Evolutionary conservation across 2,888 invertebrate species (phyloP), one percentile per base, ranked within the genome.

Genomic region (Drosophila mimica): DNA sequence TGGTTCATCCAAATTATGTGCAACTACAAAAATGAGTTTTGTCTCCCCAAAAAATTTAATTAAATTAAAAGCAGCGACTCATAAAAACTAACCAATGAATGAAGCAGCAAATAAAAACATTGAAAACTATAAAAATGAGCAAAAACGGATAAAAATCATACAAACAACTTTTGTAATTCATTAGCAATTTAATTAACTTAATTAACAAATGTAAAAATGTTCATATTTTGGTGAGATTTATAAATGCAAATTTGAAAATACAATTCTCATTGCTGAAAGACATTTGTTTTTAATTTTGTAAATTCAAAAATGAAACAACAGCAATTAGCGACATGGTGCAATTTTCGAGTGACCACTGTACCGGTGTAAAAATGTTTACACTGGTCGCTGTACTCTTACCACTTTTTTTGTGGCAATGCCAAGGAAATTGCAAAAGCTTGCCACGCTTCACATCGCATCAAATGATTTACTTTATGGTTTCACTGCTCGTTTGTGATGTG

Each of bases 401-500:
- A 52, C 75, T 53, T 57, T 57, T 43, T 48, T 36, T 46, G 73
- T 56, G 57, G 48, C 57, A 34, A 46, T 57, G 64, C 59, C 59
- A 68, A 54, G 56, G 62, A 63, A 74, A 78, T 61, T 56, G 60
- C 69, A 62, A 60, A 71, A 67, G 53, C 59, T 57, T 61, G 62
- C 40, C 57, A 51, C 57, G 62, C 57, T 54, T 63, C 53, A 70
- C 33, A 25, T 25, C 2, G 25, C 25, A 25, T 25, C 25, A 25
- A 25, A 25, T 25, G 25, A 25, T 25, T 25, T 25, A 25, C 25
- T 60, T 57, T 59, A 56, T 61, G 70, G 51, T 60, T 79, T 64
- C 31, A 40, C 58, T 63, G 71, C 57, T 34, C 65, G 74, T 82
- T 85, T 80, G 77, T 74, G 83, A 82, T 76, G 65, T 65, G 65